phyloP scores from a whole-genome alignment of 2,113 vertebrate genomes.

The Bos indicus region DNA sequence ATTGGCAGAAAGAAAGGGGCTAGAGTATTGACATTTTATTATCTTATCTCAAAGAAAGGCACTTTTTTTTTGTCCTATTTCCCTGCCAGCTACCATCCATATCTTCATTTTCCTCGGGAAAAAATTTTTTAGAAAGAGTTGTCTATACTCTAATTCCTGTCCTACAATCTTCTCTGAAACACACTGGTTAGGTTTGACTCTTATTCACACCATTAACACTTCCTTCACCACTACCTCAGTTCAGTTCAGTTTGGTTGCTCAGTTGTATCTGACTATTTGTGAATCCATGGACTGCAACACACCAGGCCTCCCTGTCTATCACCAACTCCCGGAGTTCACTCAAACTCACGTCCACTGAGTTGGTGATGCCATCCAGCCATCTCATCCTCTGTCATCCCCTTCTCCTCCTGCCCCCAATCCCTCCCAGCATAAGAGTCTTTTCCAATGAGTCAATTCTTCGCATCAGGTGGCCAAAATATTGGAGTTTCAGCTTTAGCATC shows the following conservation, averaged over 20 bases:
- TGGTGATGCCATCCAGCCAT: background rate
- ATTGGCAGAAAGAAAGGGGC: background rate
- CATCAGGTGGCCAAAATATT: background rate
- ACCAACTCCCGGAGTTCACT: background rate
- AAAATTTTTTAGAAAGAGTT: background rate
- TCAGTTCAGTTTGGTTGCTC: background rate
- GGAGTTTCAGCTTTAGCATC: background rate
- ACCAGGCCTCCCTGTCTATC: background rate
- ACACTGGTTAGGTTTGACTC: background rate
- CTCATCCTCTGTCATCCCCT: rapidly evolving
- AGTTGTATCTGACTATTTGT: background rate
- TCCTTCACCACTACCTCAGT: background rate
- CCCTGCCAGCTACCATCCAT: background rate
- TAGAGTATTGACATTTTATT: background rate
- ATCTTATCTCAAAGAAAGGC: background rate
- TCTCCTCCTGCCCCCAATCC: background rate
- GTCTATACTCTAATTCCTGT: background rate
- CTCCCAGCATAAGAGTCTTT: background rate
- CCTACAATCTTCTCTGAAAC: background rate
- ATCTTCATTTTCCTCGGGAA: background rate
- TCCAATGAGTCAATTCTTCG: rapidly evolving
- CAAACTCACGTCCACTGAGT: background rate
- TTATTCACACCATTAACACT: background rate
- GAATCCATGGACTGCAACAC: background rate
- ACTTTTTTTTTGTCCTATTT: background rate